Evolutionary conservation across 2,797 vertebrate species (phyloP).

Genomic region (Bradypodion ventrale): DNA sequence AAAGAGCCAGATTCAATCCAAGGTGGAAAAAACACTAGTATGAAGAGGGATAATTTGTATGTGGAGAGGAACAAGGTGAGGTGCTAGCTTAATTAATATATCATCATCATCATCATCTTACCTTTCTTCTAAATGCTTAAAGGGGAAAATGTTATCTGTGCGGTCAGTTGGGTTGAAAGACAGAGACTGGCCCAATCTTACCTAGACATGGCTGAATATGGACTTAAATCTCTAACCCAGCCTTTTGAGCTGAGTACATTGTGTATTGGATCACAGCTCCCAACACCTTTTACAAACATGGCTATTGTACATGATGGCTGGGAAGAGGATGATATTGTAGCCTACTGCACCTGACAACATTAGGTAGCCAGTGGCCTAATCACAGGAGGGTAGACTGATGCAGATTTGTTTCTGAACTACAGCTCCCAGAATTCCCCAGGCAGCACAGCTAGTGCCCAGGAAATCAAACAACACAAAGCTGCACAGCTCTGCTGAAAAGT

Average conservation of each 20-base stretch:
- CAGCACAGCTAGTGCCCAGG: background rate
- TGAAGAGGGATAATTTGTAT: too few species aligned
- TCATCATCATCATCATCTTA: too few species aligned
- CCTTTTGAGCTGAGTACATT: too few species aligned
- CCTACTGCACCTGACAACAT: background rate
- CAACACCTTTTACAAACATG: background rate
- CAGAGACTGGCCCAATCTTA: too few species aligned
- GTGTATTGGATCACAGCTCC: background rate
- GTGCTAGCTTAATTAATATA: too few species aligned
- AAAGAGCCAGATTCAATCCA: background rate
- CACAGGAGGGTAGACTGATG: too few species aligned
- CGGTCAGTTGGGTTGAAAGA: too few species aligned
- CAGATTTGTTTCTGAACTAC: too few species aligned
- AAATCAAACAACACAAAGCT: background rate
- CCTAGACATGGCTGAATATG: too few species aligned
- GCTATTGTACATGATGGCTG: background rate
- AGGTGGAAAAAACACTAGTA: background rate
- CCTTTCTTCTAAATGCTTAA: background rate
- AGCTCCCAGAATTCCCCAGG: too few species aligned
- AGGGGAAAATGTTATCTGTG: too few species aligned
- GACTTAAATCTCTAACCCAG: background rate
- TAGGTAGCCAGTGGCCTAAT: background rate
- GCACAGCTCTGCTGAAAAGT: background rate
- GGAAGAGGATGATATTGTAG: background rate
- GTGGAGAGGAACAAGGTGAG: too few species aligned